These are phyloP conservation scores for Augochlora pura DNA, from an alignment of 1,140 invertebrate species.

Conservation along the genomic window DNA sequence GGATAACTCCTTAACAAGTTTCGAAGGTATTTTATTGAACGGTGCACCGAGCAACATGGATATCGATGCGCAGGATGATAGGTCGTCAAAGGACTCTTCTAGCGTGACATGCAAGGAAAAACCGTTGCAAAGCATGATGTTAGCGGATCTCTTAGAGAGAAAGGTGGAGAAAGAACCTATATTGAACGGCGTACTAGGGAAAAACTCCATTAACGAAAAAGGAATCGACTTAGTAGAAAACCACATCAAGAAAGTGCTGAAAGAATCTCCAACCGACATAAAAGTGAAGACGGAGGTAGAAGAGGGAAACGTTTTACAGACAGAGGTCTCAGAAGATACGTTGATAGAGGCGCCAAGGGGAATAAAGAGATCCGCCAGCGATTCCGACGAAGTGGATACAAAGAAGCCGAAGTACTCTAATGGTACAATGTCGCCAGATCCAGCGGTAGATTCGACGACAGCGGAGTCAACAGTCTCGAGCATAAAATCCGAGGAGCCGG, in stretches of 20 bases:
- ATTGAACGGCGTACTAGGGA: constrained; percentile 82
- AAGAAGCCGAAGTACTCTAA: constrained; percentile 82
- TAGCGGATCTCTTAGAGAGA: constrained; percentile 85
- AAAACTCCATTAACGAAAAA: constrained; percentile 83
- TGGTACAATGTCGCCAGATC: constrained; percentile 77
- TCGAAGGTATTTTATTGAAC: constrained; percentile 83
- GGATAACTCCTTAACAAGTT: constrained; percentile 84
- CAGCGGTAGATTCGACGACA: constrained; percentile 74
- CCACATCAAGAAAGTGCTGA: constrained; percentile 82
- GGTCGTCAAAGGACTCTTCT: constrained; percentile 81
- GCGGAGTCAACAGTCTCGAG: constrained; percentile 76
- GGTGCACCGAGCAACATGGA: constrained; percentile 81
- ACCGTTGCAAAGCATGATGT: constrained; percentile 81
- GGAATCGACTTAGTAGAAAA: constrained; percentile 84
- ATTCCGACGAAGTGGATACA: constrained; percentile 74
- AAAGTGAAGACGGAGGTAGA: constrained; percentile 66
- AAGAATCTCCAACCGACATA: constrained; percentile 73
- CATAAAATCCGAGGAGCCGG: constrained; percentile 77
- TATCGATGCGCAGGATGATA: constrained; percentile 81
- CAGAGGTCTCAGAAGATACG: constrained; percentile 73
- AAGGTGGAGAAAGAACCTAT: constrained; percentile 83
- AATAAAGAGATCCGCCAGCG: constrained; percentile 76
- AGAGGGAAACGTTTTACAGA: constrained; percentile 61
- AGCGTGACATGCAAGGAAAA: constrained; percentile 75
- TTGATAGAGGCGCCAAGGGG: constrained; percentile 73